Evolutionary conservation across 2,888 invertebrate species (phyloP), one percentile per base, ranked within the genome.

Genomic region (Phytoseiulus persimilis): DNA sequence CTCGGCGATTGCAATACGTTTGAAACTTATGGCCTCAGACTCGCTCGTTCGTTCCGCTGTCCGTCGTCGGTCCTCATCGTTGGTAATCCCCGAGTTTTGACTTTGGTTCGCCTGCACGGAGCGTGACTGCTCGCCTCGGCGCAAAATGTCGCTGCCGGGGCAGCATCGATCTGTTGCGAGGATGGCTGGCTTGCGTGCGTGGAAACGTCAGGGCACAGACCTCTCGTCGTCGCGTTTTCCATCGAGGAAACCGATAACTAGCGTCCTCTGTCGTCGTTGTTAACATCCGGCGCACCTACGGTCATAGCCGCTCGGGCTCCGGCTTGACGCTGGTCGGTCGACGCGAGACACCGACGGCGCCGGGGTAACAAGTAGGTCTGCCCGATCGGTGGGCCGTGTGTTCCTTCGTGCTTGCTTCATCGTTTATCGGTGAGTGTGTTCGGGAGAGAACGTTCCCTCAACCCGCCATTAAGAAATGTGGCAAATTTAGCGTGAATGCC

Each of bases 1-100:
- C 65, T 28, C 65, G 65, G 65, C 87, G 87, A 87, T 87, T 33
- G 32, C 87, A 87, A 87, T 87, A 87, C 39, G n/a, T 87, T 87
- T 33, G 39, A 87, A 33, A 33, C 33, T 87, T 87, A 65, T 65
- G 65, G 65, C 65, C 65, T 65, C 65, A 65, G 65, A 65, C 65
- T 65, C 65, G 39, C 9, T 39, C 39, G 39, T 39, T 39, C 39
- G 39, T 39, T 9, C 39, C 5, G 9, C 5, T 39, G 39, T 39
- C 39, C 5, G 39, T 39, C 39, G 39, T 39, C 9, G 39, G 5
- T 39, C 9, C 39, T 3, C 5, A 6, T 39, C 5, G 39, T 39
- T 39, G 39, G 39, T 39, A 39, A 39, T 39, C 39, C 39, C 39
- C 39, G 9, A 39, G 39, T 39, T 39, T 39, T 39, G 39, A 39